Evolutionary conservation across 2,888 invertebrate species (phyloP).

Genomic region (Calameuta filiformis): DNA sequence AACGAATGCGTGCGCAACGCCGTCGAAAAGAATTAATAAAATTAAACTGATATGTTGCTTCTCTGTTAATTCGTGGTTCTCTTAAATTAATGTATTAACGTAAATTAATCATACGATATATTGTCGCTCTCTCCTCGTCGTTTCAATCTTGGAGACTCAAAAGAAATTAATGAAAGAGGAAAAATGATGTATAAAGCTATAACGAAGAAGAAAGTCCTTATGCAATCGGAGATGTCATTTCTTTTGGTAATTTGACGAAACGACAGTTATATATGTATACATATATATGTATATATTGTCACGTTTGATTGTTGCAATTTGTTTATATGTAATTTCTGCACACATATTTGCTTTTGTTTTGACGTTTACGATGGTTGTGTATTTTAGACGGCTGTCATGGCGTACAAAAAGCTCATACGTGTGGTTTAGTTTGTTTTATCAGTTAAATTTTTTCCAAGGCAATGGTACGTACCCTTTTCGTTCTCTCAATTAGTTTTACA

Average conservation of each 20-base stretch:
- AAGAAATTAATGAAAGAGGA: conserved; percentile 16
- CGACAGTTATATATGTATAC: background rate
- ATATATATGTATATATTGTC: background rate
- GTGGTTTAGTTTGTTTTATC: background rate
- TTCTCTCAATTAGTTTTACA: background rate
- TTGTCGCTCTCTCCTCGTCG: conserved; percentile 22
- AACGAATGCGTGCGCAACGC: background rate
- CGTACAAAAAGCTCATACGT: background rate
- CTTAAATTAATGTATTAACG: conserved; percentile 46
- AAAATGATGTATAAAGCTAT: conserved; percentile 14
- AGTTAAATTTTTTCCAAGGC: background rate
- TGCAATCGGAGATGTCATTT: too few relatives aligned
- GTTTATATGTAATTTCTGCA: background rate
- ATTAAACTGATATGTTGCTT: conserved; percentile 64
- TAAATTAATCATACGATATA: conserved; percentile 48
- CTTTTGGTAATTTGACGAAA: background rate
- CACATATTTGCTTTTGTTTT: background rate
- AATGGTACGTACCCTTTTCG: background rate
- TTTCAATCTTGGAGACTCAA: conserved; percentile 24
- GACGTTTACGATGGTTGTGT: background rate
- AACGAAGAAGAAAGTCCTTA: background rate
- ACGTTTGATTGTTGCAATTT: background rate
- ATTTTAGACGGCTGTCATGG: background rate
- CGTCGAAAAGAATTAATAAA: conserved; percentile 53
- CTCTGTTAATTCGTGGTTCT: conserved; percentile 57